Conservation (phyloP, 2,888 invertebrate genomes). For the Luperina testacea region DNA sequence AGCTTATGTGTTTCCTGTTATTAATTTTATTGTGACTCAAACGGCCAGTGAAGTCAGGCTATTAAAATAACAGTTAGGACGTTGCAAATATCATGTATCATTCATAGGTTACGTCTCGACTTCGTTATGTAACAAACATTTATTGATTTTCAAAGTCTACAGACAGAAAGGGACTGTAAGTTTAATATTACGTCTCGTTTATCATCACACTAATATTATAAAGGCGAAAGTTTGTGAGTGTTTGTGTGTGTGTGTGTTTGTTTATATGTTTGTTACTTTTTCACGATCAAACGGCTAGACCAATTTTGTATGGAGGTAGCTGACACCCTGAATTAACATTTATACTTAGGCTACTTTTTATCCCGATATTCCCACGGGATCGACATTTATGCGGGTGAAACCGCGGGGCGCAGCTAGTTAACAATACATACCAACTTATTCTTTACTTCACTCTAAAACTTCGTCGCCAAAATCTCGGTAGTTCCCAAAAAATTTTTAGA, state of each 20-base stretch:
- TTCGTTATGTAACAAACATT: background rate
- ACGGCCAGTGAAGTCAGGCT: slow-evolving; percentile 12
- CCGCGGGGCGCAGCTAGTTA: background rate
- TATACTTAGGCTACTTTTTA: no score
- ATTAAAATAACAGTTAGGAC: slow-evolving; percentile 29
- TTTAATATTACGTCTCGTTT: background rate
- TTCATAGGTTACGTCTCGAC: background rate
- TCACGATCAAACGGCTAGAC: no score
- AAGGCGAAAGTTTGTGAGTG: no score
- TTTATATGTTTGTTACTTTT: no score
- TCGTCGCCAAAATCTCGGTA: background rate
- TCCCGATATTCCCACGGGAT: no score
- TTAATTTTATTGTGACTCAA: slow-evolving; percentile 39
- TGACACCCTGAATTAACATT: no score
- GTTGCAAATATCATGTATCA: slow-evolving; percentile 15
- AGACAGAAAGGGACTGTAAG: background rate
- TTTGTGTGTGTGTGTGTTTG: no score
- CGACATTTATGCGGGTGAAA: no score
- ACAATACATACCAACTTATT: background rate
- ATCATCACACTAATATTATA: background rate
- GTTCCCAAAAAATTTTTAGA: slow-evolving; percentile 25
- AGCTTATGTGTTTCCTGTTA: slow-evolving; percentile 9
- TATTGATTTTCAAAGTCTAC: slow-evolving; percentile 1
- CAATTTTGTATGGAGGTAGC: no score
- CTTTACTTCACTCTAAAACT: background rate